phyloP scores from a whole-genome alignment of 2,113 vertebrate genomes.

The Micronycteris hirsuta region DNA sequence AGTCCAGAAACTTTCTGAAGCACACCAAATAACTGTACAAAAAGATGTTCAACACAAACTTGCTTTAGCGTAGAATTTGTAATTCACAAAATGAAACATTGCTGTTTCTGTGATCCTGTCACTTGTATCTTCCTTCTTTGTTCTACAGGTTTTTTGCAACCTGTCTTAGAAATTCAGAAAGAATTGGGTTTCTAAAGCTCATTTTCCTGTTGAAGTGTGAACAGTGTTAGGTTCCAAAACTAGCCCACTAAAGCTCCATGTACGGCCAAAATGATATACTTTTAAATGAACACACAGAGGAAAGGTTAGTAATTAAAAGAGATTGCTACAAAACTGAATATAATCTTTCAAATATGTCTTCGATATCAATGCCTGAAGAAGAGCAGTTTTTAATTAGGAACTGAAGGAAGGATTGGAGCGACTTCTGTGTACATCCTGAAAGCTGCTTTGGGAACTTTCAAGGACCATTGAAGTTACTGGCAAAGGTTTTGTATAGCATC shows the following conservation, averaged over 20 bases:
- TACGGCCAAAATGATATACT: not conserved
- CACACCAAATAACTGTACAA: not conserved
- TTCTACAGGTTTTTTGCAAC: not conserved
- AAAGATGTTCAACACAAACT: not conserved
- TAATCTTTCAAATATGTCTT: not conserved
- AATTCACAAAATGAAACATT: not conserved
- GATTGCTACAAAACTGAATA: not conserved
- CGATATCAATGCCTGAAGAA: not conserved
- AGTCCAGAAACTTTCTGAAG: not conserved
- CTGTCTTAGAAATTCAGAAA: not conserved
- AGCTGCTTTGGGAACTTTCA: not conserved
- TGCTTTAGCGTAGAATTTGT: not conserved
- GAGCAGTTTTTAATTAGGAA: not conserved
- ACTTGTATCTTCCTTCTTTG: not conserved
- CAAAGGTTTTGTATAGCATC: not conserved
- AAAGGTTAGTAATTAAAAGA: not conserved
- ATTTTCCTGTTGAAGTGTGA: not conserved
- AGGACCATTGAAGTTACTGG: not conserved
- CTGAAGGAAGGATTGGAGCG: not conserved
- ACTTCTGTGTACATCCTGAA: not conserved
- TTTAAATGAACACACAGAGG: not conserved
- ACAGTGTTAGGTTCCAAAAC: not conserved
- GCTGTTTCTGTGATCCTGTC: not conserved
- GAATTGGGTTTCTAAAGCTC: not conserved
- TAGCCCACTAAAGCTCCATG: not conserved